Conservation (phyloP, 2,797 vertebrate species). For the Pangasius larnaudii region DNA sequence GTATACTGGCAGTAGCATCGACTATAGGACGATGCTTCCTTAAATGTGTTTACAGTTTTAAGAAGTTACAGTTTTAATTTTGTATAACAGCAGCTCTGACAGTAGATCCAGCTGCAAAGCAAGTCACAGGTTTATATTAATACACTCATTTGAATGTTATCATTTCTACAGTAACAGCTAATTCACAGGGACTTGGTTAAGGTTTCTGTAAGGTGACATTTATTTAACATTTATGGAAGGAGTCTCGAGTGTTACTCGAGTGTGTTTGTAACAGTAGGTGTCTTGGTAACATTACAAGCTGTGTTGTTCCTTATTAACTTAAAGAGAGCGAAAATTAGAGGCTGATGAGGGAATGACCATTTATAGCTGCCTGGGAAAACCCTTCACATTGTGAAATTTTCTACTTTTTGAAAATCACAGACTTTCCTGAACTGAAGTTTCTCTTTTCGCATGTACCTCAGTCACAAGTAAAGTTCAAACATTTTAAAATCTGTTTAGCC, state of each 20-base stretch:
- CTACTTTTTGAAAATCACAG: not conserved
- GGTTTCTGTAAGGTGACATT: too few relatives aligned
- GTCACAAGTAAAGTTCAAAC: not conserved
- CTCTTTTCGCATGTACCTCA: not conserved
- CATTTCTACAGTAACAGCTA: not conserved
- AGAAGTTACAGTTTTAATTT: too few relatives aligned
- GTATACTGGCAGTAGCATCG: not conserved
- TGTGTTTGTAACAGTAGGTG: not conserved
- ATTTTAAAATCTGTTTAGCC: not conserved
- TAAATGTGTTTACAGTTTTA: not conserved
- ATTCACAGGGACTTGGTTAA: not conserved
- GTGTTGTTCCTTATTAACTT: not conserved
- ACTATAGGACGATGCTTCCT: not conserved
- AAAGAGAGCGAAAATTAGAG: not conserved
- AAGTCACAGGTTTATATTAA: not conserved
- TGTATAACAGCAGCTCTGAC: not conserved
- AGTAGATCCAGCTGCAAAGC: not conserved
- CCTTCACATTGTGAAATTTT: not conserved
- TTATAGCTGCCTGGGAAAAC: not conserved
- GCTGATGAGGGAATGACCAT: not conserved
- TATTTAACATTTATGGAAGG: too few relatives aligned
- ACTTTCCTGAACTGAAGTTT: not conserved
- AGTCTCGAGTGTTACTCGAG: not conserved
- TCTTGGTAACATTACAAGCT: not conserved
- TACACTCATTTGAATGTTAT: not conserved